These are phyloP conservation scores for Xerus rutilus DNA, from an alignment of 2,797 vertebrate species.

Conservation along the genomic window DNA sequence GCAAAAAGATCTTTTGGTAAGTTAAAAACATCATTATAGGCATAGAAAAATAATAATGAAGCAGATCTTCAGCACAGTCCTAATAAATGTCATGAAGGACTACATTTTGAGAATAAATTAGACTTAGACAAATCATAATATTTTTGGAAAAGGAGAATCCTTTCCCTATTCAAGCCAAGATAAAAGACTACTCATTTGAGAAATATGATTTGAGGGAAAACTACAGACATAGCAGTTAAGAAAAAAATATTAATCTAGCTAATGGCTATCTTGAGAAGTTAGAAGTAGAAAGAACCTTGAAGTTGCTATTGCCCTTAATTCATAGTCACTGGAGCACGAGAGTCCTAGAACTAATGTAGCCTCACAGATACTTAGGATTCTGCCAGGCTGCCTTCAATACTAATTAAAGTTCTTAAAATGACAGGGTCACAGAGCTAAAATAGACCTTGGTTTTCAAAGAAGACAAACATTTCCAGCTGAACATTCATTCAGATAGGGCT, in stretches of 20 bases:
- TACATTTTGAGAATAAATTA: slow-evolving; percentile 62
- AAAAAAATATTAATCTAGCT: slow-evolving; percentile 81
- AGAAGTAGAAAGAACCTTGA: slow-evolving; percentile 78
- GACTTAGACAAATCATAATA: slow-evolving; percentile 48
- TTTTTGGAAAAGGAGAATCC: slow-evolving; percentile 6
- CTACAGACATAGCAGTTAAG: slow-evolving; percentile 43
- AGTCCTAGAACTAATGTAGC: slow-evolving; percentile 78
- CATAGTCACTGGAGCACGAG: slow-evolving; percentile 68
- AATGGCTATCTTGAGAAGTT: slow-evolving; percentile 78
- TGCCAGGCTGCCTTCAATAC: slow-evolving; percentile 76
- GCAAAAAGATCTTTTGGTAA: slow-evolving; percentile 63
- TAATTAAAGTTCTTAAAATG: slow-evolving; percentile 84
- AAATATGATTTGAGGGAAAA: slow-evolving; percentile 47
- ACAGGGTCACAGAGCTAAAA: slow-evolving; percentile 73
- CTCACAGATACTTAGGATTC: slow-evolving; percentile 69
- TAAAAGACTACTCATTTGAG: slow-evolving; percentile 40
- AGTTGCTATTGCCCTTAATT: slow-evolving; percentile 84
- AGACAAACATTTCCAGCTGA: slow-evolving; percentile 38
- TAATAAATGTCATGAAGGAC: slow-evolving; percentile 57
- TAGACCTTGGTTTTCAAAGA: slow-evolving; percentile 54
- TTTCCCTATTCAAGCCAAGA: not conserved
- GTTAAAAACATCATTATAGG: slow-evolving; percentile 69
- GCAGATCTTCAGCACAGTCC: slow-evolving; percentile 3
- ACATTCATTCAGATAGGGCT: not conserved
- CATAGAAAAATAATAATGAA: slow-evolving; percentile 58